Evolutionary conservation across 2,888 invertebrate species (phyloP), one percentile per base, ranked within the genome.

Genomic region (Toxonevra muliebris): DNA sequence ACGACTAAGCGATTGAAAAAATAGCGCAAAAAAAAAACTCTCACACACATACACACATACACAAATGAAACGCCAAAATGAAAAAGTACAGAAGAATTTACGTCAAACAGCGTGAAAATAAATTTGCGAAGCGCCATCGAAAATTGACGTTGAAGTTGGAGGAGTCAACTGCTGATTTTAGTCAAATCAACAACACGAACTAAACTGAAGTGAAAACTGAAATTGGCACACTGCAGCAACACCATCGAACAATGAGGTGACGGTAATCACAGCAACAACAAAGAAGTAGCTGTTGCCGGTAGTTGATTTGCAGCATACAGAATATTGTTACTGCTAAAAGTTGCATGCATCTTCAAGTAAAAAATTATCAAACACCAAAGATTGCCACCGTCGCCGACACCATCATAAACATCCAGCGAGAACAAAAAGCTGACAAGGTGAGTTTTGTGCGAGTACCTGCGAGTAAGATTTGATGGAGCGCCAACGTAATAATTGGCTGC

Each of bases 51-150:
- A 57, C 8, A 48, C 13, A 48, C 15, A 13, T 11, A 15, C 5
- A 4, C 5, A 48, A 48, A 65, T 59, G 58, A 65, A n/a, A 52
- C 20, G 30, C 41, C 12, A 15, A 15, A 68, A 53, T n/a, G 12
- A 40, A 13, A 42, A 42, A 42, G 20, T 12, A 17, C 8, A 17
- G 19, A 41, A 45, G 55, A 64, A 61, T 45, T 62, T 61, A 54
- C 30, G 61, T 45, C 43, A 50, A 54, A 17, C 61, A 60, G 80
- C 77, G 79, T 76, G 79, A 80, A 80, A 77, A 80, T 79, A 79
- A 82, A 77, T 80, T 79, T 78, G 71, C 76, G 77, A 83, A 82
- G 83, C 83, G 83, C 81, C 83, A 81, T 48, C 55, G 48, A 40
- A 42, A 42, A 60, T 48, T 65, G 48, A 15, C 15, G 30, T 58